Conservation (phyloP, 2,113 vertebrate genomes). For the Microtus oregoni region DNA sequence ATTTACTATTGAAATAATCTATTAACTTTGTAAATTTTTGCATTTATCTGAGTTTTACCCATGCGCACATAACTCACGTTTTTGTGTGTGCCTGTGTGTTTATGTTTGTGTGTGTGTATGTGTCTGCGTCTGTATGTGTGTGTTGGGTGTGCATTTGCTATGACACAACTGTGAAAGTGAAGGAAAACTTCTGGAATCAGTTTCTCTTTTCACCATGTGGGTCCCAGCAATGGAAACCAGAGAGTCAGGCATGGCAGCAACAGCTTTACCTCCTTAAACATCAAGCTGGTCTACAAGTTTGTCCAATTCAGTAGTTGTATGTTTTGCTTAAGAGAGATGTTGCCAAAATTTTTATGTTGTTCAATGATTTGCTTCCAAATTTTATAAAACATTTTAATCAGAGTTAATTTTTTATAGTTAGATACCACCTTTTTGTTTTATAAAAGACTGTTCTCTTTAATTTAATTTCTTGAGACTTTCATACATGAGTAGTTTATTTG, state of each 20-base stretch:
- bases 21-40: too few species aligned
- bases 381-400: not conserved
- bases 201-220: not conserved
- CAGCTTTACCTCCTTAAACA: not conserved
- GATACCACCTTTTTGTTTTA: not conserved
- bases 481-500: too few species aligned
- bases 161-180: not conserved
- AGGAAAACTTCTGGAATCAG: not conserved
- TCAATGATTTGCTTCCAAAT: not conserved
- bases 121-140: not conserved
- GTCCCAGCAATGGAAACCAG: fast-evolving
- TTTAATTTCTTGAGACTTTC: too few species aligned
- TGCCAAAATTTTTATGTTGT: not conserved
- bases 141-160: too few species aligned
- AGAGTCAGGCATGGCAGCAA: not conserved
- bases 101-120: too few species aligned
- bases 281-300: not conserved
- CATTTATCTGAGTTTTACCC: too few species aligned
- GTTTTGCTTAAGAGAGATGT: not conserved
- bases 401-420: not conserved
- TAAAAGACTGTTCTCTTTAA: not conserved
- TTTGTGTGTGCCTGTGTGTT: too few species aligned
- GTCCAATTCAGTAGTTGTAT: not conserved
- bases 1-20: too few species aligned
- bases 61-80: too few species aligned